These are phyloP conservation scores for Latrodectus geometricus DNA, from an alignment of 1,140 invertebrate species.

Conservation along the genomic window DNA sequence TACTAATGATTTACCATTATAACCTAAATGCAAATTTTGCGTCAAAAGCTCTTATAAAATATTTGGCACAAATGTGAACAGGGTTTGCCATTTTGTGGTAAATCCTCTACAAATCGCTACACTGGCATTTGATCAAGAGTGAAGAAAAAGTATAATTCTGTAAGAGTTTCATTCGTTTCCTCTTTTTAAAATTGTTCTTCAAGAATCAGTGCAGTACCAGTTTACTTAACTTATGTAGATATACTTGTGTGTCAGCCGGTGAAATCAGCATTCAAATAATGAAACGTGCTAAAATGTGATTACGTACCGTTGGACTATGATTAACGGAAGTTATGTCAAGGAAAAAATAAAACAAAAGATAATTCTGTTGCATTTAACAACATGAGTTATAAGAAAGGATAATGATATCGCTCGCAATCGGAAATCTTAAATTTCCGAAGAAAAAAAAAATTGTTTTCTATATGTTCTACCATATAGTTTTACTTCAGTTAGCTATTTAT, in stretches of 20 bases:
- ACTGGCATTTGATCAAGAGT: conserved; percentile 44
- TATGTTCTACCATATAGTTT: conserved; percentile 38
- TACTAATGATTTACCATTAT: too few relatives aligned
- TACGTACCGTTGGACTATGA: not conserved
- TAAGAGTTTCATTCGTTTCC: not conserved
- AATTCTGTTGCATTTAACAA: conserved; percentile 11
- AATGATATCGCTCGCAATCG: not conserved
- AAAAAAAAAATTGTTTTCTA: conserved; percentile 15
- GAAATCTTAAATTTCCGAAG: conserved; percentile 12
- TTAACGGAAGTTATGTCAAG: conserved; percentile 26
- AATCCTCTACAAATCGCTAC: conserved; percentile 37
- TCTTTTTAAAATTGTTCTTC: not conserved
- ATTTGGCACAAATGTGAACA: not conserved
- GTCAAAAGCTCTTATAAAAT: not conserved
- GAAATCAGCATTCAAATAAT: not conserved
- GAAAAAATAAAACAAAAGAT: conserved; percentile 2
- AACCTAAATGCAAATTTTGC: not conserved
- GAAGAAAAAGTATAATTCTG: not conserved
- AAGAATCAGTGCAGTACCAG: not conserved
- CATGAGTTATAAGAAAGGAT: not conserved
- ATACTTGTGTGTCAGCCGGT: not conserved
- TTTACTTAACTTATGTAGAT: not conserved
- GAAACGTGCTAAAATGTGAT: not conserved
- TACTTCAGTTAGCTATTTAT: conserved; percentile 36
- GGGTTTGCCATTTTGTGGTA: conserved; percentile 45